These are phyloP conservation scores for Pseudococcus viburni DNA, from an alignment of 2,888 invertebrate genomes.

Conservation along the genomic window DNA sequence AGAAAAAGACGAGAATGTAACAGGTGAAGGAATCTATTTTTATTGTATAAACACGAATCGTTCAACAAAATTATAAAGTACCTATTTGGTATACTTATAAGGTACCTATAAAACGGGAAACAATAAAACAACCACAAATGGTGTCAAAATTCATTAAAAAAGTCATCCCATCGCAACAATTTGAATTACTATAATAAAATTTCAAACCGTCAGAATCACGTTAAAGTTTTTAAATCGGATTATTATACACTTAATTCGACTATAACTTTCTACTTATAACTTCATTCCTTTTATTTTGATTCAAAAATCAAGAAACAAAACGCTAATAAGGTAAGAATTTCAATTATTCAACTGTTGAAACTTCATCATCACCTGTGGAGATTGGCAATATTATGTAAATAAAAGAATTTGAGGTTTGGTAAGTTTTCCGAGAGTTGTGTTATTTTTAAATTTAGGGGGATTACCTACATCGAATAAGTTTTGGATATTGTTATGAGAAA, in stretches of 20 bases:
- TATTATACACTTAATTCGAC: constrained; percentile 12
- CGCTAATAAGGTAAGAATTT: constrained; percentile 28
- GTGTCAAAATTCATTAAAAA: constrained; percentile 21
- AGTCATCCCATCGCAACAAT: not conserved
- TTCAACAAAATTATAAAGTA: not conserved
- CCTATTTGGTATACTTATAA: not conserved
- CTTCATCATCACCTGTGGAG: not conserved
- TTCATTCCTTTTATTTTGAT: not conserved
- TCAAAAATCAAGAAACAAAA: constrained; percentile 24
- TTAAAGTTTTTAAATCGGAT: constrained; percentile 25
- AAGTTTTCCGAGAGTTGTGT: too few species aligned
- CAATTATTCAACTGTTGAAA: constrained; percentile 19
- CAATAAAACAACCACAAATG: not conserved
- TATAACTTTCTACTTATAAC: not conserved
- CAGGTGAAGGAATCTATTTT: not conserved
- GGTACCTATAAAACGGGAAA: not conserved
- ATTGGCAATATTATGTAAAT: not conserved
- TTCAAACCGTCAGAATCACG: constrained; percentile 10
- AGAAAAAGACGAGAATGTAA: not conserved
- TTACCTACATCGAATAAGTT: too few species aligned
- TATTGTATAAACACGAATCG: not conserved
- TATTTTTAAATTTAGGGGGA: too few species aligned
- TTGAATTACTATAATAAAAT: constrained; percentile 29
- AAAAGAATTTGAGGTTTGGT: not conserved
- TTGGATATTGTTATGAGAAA: too few species aligned